These are phyloP conservation scores for Terrapene triunguis DNA, from an alignment of 2,113 vertebrate species.

Conservation along the genomic window DNA sequence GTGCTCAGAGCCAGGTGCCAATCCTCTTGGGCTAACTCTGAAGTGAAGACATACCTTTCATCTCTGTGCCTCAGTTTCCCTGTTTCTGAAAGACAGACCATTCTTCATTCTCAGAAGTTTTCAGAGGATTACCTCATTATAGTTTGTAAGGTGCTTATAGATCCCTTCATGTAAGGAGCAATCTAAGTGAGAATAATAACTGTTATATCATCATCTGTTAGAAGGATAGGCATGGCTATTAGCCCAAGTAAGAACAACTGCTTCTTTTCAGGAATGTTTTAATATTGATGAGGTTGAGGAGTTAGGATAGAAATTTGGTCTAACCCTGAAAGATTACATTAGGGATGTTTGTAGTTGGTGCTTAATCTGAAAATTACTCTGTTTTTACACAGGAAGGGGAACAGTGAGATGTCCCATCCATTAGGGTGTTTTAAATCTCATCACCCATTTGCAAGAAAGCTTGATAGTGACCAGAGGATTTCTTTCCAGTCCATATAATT, in stretches of 20 bases:
- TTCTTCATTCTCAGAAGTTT: not conserved
- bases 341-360: not conserved
- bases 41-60: not conserved
- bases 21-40: not conserved
- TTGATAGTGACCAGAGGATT: not conserved
- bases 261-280: not conserved
- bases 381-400: not conserved
- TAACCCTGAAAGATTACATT: not conserved
- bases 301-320: not conserved
- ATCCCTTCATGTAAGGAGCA: not conserved
- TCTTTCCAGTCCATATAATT: not conserved
- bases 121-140: not conserved
- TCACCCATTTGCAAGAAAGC: not conserved
- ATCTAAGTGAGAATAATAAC: not conserved
- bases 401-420: not conserved
- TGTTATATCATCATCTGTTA: not conserved
- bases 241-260: not conserved
- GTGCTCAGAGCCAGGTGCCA: not conserved
- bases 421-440: not conserved
- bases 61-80: not conserved
- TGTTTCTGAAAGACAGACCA: not conserved
- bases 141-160: not conserved
- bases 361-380: conserved; percentile 2
- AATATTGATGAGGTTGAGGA: not conserved
- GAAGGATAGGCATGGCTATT: not conserved